Conservation (phyloP, 2,797 vertebrate genomes). For the Schizopygopsis pylzovi region DNA sequence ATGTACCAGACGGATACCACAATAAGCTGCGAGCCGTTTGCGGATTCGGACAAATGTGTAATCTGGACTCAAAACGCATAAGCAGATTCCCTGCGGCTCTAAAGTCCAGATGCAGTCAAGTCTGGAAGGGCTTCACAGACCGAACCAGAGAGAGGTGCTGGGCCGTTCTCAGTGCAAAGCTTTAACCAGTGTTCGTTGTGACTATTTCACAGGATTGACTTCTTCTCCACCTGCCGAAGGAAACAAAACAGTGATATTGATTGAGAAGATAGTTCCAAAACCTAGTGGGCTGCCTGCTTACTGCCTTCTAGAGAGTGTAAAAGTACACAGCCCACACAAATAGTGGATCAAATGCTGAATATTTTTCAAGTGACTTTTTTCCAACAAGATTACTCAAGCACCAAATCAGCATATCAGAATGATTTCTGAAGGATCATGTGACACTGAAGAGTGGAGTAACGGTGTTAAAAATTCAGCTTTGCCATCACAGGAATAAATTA, state of each 20-base stretch:
- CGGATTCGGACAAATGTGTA: background rate
- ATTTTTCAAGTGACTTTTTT: background rate
- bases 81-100: background rate
- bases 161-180: conserved; percentile 60
- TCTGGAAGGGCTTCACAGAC: conserved; percentile 3
- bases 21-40: background rate
- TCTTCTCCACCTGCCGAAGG: conserved; percentile 48
- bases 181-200: conserved; percentile 61
- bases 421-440: background rate
- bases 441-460: background rate
- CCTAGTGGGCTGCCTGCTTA: background rate
- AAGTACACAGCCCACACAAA: background rate
- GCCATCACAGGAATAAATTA: background rate
- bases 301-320: background rate
- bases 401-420: background rate
- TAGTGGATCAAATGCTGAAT: background rate
- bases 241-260: background rate
- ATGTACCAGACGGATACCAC: conserved; percentile 27
- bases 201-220: conserved; percentile 43
- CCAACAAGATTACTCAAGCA: background rate
- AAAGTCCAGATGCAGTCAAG: background rate
- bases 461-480: background rate
- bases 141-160: conserved; percentile 26
- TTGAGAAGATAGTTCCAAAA: background rate
- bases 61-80: background rate